Base-by-base conservation (phyloP, 2,888 invertebrate genomes). In the Hypomecis punctinalis region DNA sequence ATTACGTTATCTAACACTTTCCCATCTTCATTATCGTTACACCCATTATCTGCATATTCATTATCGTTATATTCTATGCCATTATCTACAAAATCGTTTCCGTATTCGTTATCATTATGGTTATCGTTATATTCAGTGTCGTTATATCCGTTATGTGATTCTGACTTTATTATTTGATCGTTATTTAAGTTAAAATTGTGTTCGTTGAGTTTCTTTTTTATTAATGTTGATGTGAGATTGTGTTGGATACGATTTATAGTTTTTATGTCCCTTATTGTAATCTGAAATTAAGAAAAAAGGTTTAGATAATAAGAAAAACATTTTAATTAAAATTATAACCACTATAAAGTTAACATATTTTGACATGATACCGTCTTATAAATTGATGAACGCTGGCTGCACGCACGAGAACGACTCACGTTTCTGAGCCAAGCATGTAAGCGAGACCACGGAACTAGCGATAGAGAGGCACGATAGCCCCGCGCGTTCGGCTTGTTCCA, bases 211-310 rank as follows among this genome's bases (percentile, higher is more conserved):
- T 64, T 79, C 83, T 7, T 78, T 73, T 10, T 56, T n/a, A 80
- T 70, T 5, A 91, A 66, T 0, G 52, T 63, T 0, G 86, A 76
- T 51, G 74, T 76, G 0, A 91, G 68, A 0, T 78, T 67, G 35
- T 77, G 73, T 0, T 80, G 74, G 0, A 68, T 56, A 5, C 86
- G 64, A 37, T 82, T 82, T n/a, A 90, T 76, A 0, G 84, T 78
- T 67, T 83, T 86, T 11, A 90, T 74, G 6, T 87, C 85, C 5
- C 80, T 74, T 9, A 86, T 67, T 68, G 85, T 85, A 35, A 90
- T 76, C 90, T 90, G 82, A 74, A 77, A 39, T 39, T 39, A n/a
- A 43, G n/a, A 10, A 1, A 43, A 2, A 10, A n/a, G n/a, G n/a
- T 10, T 9, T 43, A 10, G 1, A 1, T 43, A n/a, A 43, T 42